phyloP scores from a whole-genome alignment of 2,113 vertebrate genomes.

The Podilymbus podiceps region DNA sequence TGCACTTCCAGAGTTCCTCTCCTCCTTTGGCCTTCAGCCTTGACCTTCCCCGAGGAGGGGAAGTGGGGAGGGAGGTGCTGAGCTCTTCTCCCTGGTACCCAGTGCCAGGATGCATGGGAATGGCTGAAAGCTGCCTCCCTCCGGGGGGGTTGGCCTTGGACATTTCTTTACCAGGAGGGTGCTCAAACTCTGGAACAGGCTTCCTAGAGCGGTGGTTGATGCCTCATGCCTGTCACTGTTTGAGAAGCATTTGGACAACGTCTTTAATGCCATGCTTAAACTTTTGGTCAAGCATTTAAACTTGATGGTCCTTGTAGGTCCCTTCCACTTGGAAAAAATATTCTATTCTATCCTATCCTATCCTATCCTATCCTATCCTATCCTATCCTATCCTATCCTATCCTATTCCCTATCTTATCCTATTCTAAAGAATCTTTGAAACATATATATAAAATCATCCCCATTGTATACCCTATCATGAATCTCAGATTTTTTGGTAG shows the following conservation, averaged over 20 bases:
- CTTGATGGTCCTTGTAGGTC: not conserved
- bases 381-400: too few species aligned
- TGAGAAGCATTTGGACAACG: not conserved
- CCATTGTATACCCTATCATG: not conserved
- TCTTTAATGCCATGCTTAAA: not conserved
- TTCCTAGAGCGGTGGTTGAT: not conserved
- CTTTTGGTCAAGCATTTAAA: not conserved
- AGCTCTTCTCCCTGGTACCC: not conserved
- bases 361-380: too few species aligned
- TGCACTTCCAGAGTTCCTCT: too few species aligned
- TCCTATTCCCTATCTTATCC: too few species aligned
- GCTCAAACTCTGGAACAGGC: not conserved
- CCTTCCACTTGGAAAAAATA: not conserved
- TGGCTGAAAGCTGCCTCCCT: rapidly evolving
- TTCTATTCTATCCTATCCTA: too few species aligned
- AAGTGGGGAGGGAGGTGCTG: not conserved
- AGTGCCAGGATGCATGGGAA: rapidly evolving
- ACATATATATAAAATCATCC: not conserved
- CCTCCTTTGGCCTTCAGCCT: too few species aligned
- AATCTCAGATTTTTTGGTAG: not conserved
- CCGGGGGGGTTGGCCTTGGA: not conserved
- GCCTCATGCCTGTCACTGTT: not conserved
- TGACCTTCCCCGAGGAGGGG: not conserved
- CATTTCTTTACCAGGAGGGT: not conserved
- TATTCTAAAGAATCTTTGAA: not conserved